Base-by-base conservation (phyloP, 2,113 vertebrate species). In the Tenrec ecaudatus region DNA sequence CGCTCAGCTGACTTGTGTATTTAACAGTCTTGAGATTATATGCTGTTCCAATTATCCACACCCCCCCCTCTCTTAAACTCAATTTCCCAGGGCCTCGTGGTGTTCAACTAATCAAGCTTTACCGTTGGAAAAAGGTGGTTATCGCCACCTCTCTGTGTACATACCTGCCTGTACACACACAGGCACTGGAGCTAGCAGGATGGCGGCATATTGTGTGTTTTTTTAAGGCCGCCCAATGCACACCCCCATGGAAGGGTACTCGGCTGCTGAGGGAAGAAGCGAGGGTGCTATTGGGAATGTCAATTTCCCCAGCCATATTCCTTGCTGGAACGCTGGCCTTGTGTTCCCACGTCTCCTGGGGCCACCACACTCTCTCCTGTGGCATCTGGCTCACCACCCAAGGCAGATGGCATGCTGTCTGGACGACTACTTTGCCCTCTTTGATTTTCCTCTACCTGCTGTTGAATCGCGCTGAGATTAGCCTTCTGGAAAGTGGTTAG, bases 11-110 rank as follows among this genome's bases (percentile, higher is more conserved):
- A 95, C 95, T 94, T 92, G 90, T 82, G 58, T 94, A 92, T 85
- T 97, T 96, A 97, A 92, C 97, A 96, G 96, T 95, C 95, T 89
- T 86, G 81, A 95, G 95, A 94, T 91, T 96, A 89, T 95, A 87
- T 77, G 79, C 93, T 93, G 91, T 79, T 89, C 82, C 95, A 96
- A 97, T 97, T 97, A 97, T 82, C 95, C 95, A 95, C 91, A 94
- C 47, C 47, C 47, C 47, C 47, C 47, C 12, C 47, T 53, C 94
- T 90, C 94, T 96, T 86, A 95, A 96, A 96, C 85, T 95, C 88
- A 83, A 95, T 95, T 96, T 97, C 85, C 89, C 84, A 66, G 92
- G 87, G 82, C 88, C 84, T 95, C 38, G 25, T 90, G 85, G 94
- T 94, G 66, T 81, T 95, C 93, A 80, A 85, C 86, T 96, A 97